phyloP scores from a whole-genome alignment of 2,888 invertebrate species.

The Falcaria lacertinaria region DNA sequence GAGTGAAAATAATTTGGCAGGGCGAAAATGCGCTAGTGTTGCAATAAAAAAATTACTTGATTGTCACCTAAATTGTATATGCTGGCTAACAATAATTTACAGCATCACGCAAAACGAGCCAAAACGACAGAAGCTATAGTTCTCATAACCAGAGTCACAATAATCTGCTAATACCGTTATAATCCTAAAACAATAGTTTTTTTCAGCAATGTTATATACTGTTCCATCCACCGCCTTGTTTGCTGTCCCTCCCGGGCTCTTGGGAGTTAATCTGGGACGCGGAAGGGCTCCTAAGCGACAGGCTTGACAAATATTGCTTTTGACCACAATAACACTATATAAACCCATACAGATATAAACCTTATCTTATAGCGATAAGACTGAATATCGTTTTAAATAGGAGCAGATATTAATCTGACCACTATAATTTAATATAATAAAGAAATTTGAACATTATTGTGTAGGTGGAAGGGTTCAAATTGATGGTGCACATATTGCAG shows the following conservation, averaged over 20 bases:
- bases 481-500: constrained; percentile 12
- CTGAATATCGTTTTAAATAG: neutral
- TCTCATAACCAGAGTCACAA: too few relatives aligned
- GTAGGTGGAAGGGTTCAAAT: constrained; percentile 3
- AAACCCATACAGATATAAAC: neutral
- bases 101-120: too few relatives aligned
- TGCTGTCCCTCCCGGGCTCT: constrained; percentile 35
- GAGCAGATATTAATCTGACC: constrained; percentile 10
- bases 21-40: too few relatives aligned
- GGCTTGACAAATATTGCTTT: constrained; percentile 49
- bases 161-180: neutral
- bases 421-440: constrained; percentile 4
- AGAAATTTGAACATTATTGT: neutral
- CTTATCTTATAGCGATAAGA: neutral
- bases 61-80: too few relatives aligned
- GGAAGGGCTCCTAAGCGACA: constrained; percentile 67
- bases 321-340: constrained; percentile 16
- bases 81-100: too few relatives aligned
- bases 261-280: constrained; percentile 51
- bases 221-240: constrained; percentile 18
- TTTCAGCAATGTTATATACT: constrained; percentile 1
- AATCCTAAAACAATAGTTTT: neutral
- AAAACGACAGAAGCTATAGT: too few relatives aligned
- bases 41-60: too few relatives aligned
- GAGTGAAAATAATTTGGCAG: too few relatives aligned